phyloP scores from a whole-genome alignment of 2,888 invertebrate species.

The Eurytoma adleriae region DNA sequence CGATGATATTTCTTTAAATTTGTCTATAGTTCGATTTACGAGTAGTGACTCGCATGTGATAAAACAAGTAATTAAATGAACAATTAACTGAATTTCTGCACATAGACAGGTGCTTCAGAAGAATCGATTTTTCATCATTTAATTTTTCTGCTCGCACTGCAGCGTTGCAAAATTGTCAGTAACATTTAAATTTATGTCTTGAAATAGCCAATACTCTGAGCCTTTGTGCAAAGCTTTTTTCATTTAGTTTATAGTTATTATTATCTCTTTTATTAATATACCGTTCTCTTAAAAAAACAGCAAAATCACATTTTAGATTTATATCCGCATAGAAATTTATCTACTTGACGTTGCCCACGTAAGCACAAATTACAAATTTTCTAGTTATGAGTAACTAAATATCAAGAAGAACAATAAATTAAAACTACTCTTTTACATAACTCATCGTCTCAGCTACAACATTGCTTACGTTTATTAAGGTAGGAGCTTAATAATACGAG shows the following conservation, averaged over 20 bases:
- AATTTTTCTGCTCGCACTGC: background rate
- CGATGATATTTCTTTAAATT: slow-evolving; percentile 45
- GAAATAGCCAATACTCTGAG: too few species aligned
- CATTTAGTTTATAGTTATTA: slow-evolving; percentile 2
- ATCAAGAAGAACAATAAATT: slow-evolving; percentile 17
- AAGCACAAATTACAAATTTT: background rate
- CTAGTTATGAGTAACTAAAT: slow-evolving; percentile 15
- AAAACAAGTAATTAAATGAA: slow-evolving; percentile 40
- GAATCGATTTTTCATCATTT: background rate
- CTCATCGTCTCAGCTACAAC: too few species aligned
- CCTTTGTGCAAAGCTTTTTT: background rate
- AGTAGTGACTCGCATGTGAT: slow-evolving; percentile 37
- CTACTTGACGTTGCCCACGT: background rate
- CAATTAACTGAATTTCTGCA: slow-evolving; percentile 18
- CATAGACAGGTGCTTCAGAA: background rate
- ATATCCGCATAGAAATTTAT: background rate
- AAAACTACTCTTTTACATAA: too few species aligned
- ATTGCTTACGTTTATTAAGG: background rate
- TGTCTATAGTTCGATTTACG: slow-evolving; percentile 32
- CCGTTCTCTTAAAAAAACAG: background rate
- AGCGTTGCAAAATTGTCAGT: background rate
- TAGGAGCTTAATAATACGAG: background rate
- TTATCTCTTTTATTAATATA: background rate
- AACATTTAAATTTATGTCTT: slow-evolving; percentile 1
- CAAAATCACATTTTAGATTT: background rate